Evolutionary conservation across 1,140 invertebrate genomes (phyloP), one percentile per base, ranked within the genome.

Genomic region (Leguminivora glycinivorella): DNA sequence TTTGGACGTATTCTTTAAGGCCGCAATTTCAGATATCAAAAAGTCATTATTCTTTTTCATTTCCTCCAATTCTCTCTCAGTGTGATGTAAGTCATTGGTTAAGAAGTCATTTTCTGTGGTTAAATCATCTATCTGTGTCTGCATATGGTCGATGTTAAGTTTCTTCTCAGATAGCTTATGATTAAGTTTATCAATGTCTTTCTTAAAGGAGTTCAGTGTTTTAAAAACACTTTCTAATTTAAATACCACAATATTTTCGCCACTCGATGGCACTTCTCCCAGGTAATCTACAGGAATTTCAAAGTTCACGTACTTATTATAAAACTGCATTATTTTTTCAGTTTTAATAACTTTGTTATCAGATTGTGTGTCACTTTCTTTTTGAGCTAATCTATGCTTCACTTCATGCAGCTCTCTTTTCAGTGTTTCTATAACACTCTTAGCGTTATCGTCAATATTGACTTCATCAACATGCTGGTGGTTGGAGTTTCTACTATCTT

Each of bases 21-120:
- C 90, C 17, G 94, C 92, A 73, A 95, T 91, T 83, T 95, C 93
- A 67, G 92, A 92, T 77, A 95, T 92, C 17, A 95, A 84, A 72
- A 94, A 89, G 78, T 95, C 94, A 77, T 95, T 95, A 81, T 94
- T 95, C 76, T 94, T 94, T 78, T 94, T 94, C 81, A 94, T 92
- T 84, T 94, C 93, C 52, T 91, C 92, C 68, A 94, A 92, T 83
- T 95, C 94, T n/a, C 92, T 84, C 75, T 94, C 93, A 66, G 92
- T 93, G 77, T 94, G 93, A 69, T 92, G 89, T 31, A 94, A 89
- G 78, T 94, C 93, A 29, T 92, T 91, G 70, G 93, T 92, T 0
- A 94, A 78, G 31, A 93, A 93, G 78, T 93, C 93, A 79, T 93
- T 93, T 81, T 94, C 93, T 31, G 88, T 83, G 3, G 86, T 87